Base-by-base conservation (phyloP, 2,888 invertebrate species). In the Orthosia cruda region DNA sequence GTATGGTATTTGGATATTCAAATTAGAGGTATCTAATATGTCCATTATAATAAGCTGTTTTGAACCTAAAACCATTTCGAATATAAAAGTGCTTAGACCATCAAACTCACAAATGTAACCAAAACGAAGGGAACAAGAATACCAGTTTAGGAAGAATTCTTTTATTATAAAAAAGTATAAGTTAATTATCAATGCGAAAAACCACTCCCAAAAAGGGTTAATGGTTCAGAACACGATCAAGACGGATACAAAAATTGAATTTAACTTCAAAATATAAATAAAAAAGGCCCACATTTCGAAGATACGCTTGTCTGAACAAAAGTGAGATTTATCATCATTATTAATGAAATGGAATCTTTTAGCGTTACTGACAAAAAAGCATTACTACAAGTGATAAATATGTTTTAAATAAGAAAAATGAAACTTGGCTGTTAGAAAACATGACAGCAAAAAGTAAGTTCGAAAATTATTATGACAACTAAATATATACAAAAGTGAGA, bases 311-410 rank as follows among this genome's bases (percentile, higher is more conserved):
- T 83, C 84, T 20, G 62, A 74, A 75, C 63, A 74, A 86, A 85
- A 84, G 77, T 68, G 81, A 89, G 87, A 92, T 92, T 91, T 90
- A 90, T 89, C 77, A 85, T 81, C 84, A 73, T 88, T 88, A 89
- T 89, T 87, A 89, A 91, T 90, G 86, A 78, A 84, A 88, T 67
- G 69, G 71, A 72, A 85, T 77, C 62, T 81, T 81, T 76, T 65
- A 55, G 81, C 77, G 62, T 58, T 57, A 70, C 72, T 75, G 76
- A 58, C 54, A 76, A 72, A 84, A 75, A 65, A 81, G 68, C 71
- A 65, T 71, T 68, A 32, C 32, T 65, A 23, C n/a, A 58, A 61
- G 52, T 58, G 58, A 65, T 3, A 74, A 75, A 73, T 80, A 58
- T 71, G 11, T 12, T 15, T 23, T 50, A 57, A 63, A 74, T 45